Conservation (phyloP, 2,888 invertebrate species). For the Thumatha senex region DNA sequence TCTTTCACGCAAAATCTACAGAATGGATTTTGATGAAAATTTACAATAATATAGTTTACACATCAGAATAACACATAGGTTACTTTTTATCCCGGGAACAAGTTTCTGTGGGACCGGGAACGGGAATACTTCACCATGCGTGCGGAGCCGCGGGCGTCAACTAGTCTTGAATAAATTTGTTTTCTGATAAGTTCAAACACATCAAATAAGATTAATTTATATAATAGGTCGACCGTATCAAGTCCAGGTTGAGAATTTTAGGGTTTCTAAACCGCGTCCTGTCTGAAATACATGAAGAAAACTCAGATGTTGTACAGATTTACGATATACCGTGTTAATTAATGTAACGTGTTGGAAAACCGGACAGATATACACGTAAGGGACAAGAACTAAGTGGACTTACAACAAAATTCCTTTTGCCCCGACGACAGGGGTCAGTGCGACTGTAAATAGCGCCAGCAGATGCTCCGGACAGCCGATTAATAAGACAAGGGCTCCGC, state of each 20-base stretch:
- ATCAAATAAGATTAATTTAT: too few relatives aligned
- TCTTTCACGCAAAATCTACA: too few relatives aligned
- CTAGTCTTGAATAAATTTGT: too few relatives aligned
- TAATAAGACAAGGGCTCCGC: slow-evolving; percentile 75
- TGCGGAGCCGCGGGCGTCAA: too few relatives aligned
- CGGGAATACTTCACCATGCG: too few relatives aligned
- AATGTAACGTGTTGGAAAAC: slow-evolving; percentile 34
- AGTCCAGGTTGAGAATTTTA: too few relatives aligned
- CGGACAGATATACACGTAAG: slow-evolving; percentile 49
- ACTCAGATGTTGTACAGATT: slow-evolving; percentile 14
- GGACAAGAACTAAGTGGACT: slow-evolving; percentile 56
- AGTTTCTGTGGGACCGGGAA: too few relatives aligned
- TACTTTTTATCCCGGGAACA: too few relatives aligned
- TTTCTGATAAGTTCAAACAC: too few relatives aligned
- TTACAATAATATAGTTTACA: too few relatives aligned
- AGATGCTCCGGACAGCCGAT: slow-evolving; percentile 82
- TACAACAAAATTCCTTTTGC: slow-evolving; percentile 52
- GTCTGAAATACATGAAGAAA: not conserved
- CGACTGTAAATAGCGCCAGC: slow-evolving; percentile 64
- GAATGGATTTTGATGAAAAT: too few relatives aligned
- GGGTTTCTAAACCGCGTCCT: not conserved
- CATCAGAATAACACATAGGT: too few relatives aligned
- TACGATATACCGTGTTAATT: slow-evolving; percentile 29
- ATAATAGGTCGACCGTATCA: not conserved
- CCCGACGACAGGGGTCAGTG: slow-evolving; percentile 68